Evolutionary conservation across 2,113 vertebrate species (phyloP).

Genomic region (Grammomys dolichurus): DNA sequence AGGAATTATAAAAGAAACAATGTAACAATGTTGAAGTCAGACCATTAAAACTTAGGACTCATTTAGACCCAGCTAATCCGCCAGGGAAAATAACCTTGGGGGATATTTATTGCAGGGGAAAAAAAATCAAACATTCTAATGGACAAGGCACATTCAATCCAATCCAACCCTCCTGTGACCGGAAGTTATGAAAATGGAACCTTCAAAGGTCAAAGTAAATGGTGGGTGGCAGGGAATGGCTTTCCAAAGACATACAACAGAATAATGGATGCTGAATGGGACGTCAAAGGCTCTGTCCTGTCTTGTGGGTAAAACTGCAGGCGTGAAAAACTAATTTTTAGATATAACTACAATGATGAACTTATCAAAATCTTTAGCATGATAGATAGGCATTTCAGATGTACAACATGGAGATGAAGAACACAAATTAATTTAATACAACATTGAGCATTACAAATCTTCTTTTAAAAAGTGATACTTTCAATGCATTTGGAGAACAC

Average conservation of each 20-base stretch:
- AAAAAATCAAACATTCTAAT: constrained; percentile 69
- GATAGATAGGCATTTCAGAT: constrained; percentile 32
- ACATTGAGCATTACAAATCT: background rate
- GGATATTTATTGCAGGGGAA: constrained; percentile 53
- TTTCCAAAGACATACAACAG: constrained; percentile 36
- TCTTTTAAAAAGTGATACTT: background rate
- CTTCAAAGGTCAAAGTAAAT: constrained; percentile 49
- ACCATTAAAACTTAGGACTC: constrained; percentile 53
- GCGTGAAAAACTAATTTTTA: constrained; percentile 44
- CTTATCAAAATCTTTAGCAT: background rate
- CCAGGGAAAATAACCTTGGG: constrained; percentile 70
- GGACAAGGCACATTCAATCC: background rate
- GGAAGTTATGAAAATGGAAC: constrained; percentile 67
- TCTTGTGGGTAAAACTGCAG: constrained; percentile 1
- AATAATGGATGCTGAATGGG: background rate
- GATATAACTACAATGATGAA: constrained; percentile 38
- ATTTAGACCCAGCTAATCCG: constrained; percentile 61
- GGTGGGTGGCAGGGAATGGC: background rate
- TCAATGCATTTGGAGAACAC: background rate
- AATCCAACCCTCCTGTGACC: constrained; percentile 48
- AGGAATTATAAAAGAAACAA: constrained; percentile 60
- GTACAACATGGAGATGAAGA: background rate
- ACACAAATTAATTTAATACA: constrained; percentile 38
- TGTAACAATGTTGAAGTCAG: constrained; percentile 60
- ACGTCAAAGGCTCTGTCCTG: background rate